Percentiles rank a stretch among this genome's conserved stretches.
phyloP scores from a whole-genome alignment of 2,888 invertebrate species.

The Linnaemya tessellans region DNA sequence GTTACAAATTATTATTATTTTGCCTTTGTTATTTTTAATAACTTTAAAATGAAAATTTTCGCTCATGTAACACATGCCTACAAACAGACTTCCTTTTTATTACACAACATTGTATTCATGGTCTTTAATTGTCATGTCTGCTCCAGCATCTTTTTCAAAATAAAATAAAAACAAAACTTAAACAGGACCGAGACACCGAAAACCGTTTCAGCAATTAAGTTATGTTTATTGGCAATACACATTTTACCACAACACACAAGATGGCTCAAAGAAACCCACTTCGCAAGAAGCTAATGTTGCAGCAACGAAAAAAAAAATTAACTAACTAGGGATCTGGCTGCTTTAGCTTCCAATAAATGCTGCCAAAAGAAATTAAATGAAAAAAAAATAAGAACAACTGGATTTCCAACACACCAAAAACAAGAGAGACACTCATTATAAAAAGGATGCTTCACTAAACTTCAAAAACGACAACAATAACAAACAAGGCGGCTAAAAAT shows the following conservation, averaged over 20 bases:
- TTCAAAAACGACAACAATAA: constrained; percentile 56
- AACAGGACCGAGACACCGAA: constrained; percentile 33
- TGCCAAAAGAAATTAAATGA: constrained; percentile 10
- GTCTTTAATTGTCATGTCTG: background rate
- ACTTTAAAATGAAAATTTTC: too few species aligned
- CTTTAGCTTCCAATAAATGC: constrained; percentile 43
- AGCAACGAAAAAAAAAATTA: constrained; percentile 14
- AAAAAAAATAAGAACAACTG: constrained; percentile 33
- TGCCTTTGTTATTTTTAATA: too few species aligned
- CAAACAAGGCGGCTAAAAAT: constrained; percentile 44
- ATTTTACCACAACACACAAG: constrained; percentile 51
- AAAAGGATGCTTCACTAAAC: constrained; percentile 71
- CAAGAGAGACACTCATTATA: constrained; percentile 64
- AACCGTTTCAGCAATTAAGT: constrained; percentile 52
- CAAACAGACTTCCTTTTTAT: too few species aligned
- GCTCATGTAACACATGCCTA: too few species aligned
- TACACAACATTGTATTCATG: background rate
- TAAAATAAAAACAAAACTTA: background rate
- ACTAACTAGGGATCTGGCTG: constrained; percentile 13
- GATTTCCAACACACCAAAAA: background rate
- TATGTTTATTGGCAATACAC: constrained; percentile 66
- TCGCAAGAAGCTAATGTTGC: constrained; percentile 25
- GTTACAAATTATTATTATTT: too few species aligned
- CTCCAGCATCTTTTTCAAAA: constrained; percentile 9
- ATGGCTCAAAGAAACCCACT: constrained; percentile 29